phyloP scores from a whole-genome alignment of 2,888 invertebrate species.

The Cerceris ruficornis region DNA sequence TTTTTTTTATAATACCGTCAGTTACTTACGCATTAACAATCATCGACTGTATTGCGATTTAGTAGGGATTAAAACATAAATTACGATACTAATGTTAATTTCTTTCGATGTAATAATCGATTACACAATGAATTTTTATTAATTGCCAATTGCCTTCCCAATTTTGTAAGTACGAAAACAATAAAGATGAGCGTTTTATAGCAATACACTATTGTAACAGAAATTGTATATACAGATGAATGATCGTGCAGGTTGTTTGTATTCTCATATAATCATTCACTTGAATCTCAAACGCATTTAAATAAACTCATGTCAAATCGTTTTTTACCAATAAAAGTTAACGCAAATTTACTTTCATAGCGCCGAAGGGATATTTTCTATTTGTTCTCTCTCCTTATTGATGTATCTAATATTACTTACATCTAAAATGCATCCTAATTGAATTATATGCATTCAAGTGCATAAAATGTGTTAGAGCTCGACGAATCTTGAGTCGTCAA shows the following conservation, averaged over 20 bases:
- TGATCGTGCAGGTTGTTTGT: slow-evolving; percentile 37
- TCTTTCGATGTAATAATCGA: slow-evolving; percentile 4
- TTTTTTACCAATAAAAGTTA: slow-evolving; percentile 34
- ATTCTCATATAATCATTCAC: slow-evolving; percentile 13
- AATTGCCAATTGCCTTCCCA: slow-evolving; percentile 11
- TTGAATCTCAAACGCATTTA: slow-evolving; percentile 3
- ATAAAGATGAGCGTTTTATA: slow-evolving; percentile 49
- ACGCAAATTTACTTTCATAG: slow-evolving; percentile 14
- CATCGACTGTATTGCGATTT: neutral
- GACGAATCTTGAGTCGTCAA: neutral
- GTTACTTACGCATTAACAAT: neutral
- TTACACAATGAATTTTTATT: slow-evolving; percentile 12
- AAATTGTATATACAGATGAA: slow-evolving; percentile 39
- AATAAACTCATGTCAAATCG: slow-evolving; percentile 25
- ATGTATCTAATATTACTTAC: neutral
- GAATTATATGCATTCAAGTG: too few relatives aligned
- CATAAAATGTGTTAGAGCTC: neutral
- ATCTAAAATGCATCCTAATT: neutral
- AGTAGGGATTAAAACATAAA: neutral
- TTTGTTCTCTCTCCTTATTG: neutral
- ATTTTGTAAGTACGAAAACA: slow-evolving; percentile 31
- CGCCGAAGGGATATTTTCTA: neutral
- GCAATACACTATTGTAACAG: slow-evolving; percentile 70
- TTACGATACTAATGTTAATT: neutral
- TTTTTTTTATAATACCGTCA: neutral